Percentiles rank a stretch among this genome's conserved stretches.
phyloP scores from a whole-genome alignment of 2,113 vertebrate species.

The Calyptommatus sinebrachiatus region DNA sequence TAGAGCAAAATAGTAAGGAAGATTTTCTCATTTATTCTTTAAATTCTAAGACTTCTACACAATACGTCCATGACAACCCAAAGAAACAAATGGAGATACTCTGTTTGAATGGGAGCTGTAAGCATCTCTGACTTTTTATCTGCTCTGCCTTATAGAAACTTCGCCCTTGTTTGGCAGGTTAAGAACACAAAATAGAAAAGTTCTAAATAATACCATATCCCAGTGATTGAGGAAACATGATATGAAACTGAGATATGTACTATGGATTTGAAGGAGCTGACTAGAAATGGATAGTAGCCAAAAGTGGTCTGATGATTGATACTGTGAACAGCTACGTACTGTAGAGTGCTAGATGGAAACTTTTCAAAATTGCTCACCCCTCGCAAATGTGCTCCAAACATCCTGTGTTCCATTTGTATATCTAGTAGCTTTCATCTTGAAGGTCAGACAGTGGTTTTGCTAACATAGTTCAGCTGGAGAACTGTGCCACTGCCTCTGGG shows the following conservation, averaged over 20 bases:
- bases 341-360: neutral
- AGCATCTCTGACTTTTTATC: too few species aligned
- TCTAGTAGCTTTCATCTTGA: neutral
- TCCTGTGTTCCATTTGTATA: neutral
- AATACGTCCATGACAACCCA: too few species aligned
- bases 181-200: neutral
- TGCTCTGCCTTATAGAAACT: too few species aligned
- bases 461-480: neutral
- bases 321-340: slow-evolving; percentile 6
- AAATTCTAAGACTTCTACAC: too few species aligned
- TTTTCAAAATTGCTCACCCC: neutral
- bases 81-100: too few species aligned
- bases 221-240: neutral
- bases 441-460: neutral
- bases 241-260: neutral
- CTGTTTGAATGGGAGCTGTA: too few species aligned
- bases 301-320: slow-evolving; percentile 21
- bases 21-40: neutral
- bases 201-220: too few species aligned
- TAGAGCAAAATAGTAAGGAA: neutral
- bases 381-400: neutral
- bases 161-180: too few species aligned
- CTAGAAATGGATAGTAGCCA: neutral
- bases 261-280: neutral
- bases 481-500: neutral